Evolutionary conservation across 2,113 vertebrate genomes (phyloP).

Genomic region (Patagioenas fasciata): DNA sequence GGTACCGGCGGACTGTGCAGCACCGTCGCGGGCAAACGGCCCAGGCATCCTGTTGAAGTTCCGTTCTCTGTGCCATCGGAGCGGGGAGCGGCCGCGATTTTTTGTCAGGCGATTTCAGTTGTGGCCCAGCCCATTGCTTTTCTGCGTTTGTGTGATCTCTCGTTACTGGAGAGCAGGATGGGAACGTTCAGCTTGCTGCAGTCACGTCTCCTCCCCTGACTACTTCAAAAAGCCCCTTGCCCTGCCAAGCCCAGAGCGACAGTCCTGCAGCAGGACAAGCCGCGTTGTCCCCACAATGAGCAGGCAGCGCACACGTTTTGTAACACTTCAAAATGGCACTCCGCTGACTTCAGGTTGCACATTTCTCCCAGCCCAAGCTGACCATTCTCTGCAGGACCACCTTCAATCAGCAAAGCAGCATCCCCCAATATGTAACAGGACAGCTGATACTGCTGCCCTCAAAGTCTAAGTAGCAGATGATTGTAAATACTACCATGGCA

Average conservation of each 20-base stretch:
- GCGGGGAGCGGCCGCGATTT: background rate
- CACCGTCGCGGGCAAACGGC: too few relatives aligned
- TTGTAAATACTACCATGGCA: background rate
- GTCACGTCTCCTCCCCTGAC: fast-evolving
- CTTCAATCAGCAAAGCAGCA: background rate
- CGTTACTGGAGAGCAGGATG: background rate
- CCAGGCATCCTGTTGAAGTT: too few relatives aligned
- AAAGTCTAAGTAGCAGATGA: background rate
- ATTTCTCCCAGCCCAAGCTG: fast-evolving
- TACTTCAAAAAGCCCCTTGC: background rate
- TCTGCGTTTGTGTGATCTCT: fast-evolving
- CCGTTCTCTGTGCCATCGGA: fast-evolving
- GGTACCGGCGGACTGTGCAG: background rate
- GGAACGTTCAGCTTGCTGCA: too few relatives aligned
- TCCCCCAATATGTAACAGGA: background rate
- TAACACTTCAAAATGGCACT: fast-evolving
- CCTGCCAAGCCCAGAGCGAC: fast-evolving
- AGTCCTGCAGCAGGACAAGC: too few relatives aligned
- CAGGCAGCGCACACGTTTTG: fast-evolving
- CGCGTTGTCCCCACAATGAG: fast-evolving
- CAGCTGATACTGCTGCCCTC: background rate
- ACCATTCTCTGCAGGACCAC: background rate
- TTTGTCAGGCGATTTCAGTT: too few relatives aligned
- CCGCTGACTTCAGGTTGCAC: background rate
- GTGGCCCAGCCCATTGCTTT: fast-evolving